These are phyloP conservation scores for Orientallactaga bullata DNA, from an alignment of 2,113 vertebrate species.

Conservation along the genomic window DNA sequence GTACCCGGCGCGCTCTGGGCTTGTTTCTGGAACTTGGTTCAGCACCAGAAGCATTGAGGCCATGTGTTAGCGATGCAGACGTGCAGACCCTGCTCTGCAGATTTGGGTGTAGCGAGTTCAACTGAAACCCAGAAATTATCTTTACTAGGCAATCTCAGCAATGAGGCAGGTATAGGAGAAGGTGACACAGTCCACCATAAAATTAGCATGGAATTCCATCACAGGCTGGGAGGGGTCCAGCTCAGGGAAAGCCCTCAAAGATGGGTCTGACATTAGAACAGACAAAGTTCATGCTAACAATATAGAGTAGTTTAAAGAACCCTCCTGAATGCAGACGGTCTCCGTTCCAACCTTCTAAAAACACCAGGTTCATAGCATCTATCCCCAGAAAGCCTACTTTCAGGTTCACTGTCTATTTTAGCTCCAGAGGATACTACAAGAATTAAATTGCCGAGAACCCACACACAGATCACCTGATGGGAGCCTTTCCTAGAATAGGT, in stretches of 20 bases:
- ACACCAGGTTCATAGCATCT: background rate
- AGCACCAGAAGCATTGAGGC: background rate
- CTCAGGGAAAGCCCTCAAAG: background rate
- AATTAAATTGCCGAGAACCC: background rate
- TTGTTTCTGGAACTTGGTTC: background rate
- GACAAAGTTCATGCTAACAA: background rate
- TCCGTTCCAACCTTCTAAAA: background rate
- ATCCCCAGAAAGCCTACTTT: background rate
- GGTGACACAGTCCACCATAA: background rate
- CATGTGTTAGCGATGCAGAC: background rate
- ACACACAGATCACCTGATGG: background rate
- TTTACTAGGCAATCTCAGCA: background rate
- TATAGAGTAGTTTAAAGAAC: background rate
- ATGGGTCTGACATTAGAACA: background rate
- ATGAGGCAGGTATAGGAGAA: background rate
- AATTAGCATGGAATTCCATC: background rate
- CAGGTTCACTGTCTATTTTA: background rate
- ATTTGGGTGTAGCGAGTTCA: background rate
- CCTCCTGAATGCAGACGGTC: accelerated
- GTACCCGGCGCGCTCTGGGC: accelerated
- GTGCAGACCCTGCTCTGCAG: background rate
- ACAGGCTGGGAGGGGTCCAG: background rate
- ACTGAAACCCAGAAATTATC: background rate
- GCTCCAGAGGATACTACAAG: background rate
- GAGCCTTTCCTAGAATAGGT: background rate